Conservation (phyloP, 2,888 invertebrate genomes). For the Cantharis rustica region DNA sequence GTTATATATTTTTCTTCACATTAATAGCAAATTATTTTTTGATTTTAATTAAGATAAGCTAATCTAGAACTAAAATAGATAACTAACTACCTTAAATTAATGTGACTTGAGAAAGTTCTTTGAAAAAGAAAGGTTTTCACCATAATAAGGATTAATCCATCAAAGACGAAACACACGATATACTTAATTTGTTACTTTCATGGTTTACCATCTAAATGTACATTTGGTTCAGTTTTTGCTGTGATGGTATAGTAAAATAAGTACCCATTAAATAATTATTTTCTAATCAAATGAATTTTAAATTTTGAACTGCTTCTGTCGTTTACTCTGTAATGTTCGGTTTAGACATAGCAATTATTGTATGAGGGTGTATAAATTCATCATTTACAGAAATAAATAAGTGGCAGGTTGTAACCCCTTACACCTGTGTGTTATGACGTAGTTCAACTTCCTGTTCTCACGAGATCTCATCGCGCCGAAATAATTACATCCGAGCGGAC, state of each 20-base stretch:
- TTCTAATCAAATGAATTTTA: neutral
- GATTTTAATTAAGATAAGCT: constrained; percentile 36
- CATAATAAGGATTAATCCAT: neutral
- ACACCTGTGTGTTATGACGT: constrained; percentile 52
- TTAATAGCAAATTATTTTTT: constrained; percentile 32
- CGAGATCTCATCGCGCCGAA: constrained; percentile 56
- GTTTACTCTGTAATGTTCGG: neutral
- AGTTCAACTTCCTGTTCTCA: constrained; percentile 55
- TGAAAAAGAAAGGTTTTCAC: neutral
- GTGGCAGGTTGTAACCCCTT: constrained; percentile 50
- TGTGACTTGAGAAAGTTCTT: neutral
- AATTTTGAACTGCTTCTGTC: neutral
- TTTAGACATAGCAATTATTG: constrained; percentile 18
- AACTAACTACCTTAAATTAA: neutral
- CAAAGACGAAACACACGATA: neutral
- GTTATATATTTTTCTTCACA: constrained; percentile 30
- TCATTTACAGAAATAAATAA: constrained; percentile 32
- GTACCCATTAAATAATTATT: neutral
- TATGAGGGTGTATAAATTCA: constrained; percentile 20
- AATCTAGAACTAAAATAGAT: constrained; percentile 16
- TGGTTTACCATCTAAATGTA: neutral
- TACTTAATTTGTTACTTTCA: neutral
- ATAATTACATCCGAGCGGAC: constrained; percentile 54
- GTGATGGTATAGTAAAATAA: neutral
- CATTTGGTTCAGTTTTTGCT: neutral